These are phyloP conservation scores for Acanthornis magna DNA, from an alignment of 2,797 vertebrate species.

Conservation along the genomic window DNA sequence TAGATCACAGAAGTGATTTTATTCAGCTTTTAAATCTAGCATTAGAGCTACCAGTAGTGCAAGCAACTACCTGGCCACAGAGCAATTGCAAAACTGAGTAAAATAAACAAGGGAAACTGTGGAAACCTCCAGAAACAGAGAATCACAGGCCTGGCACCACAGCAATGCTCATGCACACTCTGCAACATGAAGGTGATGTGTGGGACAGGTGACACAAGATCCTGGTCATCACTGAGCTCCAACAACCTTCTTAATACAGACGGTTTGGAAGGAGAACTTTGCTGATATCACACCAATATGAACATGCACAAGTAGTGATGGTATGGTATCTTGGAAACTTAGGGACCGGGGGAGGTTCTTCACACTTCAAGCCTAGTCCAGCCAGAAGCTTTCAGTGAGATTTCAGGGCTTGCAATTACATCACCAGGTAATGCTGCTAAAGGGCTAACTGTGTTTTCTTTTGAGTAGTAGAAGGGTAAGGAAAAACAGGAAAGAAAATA, in stretches of 20 bases:
- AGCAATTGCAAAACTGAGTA: neutral
- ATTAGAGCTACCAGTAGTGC: neutral
- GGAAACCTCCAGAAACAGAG: neutral
- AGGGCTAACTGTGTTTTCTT: neutral
- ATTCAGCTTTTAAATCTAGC: neutral
- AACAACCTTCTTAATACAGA: neutral
- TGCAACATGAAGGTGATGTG: neutral
- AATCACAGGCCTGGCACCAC: neutral
- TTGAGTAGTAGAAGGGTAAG: fast-evolving
- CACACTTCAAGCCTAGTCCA: neutral
- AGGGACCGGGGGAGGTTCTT: neutral
- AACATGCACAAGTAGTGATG: neutral
- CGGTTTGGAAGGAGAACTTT: neutral
- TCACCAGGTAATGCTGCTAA: neutral
- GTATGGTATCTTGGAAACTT: neutral
- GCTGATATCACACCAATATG: neutral
- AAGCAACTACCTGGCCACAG: neutral
- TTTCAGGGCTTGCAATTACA: neutral
- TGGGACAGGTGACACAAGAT: neutral
- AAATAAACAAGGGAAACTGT: neutral
- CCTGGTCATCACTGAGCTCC: neutral
- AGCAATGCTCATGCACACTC: fast-evolving
- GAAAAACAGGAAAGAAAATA: neutral
- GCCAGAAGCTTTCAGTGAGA: neutral
- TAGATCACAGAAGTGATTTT: neutral